phyloP scores from a whole-genome alignment of 2,888 invertebrate species.

The Thera obeliscata region DNA sequence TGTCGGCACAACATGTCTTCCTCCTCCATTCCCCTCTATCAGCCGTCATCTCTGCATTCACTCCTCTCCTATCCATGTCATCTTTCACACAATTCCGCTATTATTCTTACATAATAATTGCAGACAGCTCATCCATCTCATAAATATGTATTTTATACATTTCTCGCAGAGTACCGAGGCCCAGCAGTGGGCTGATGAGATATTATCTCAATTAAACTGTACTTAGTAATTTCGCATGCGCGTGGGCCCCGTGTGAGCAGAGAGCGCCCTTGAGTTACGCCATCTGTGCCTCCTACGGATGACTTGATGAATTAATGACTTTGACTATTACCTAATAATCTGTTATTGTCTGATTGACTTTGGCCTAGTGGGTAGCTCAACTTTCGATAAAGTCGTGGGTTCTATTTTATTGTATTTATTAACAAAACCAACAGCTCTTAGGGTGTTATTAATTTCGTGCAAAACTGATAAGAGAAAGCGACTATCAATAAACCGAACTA shows the following conservation, averaged over 20 bases:
- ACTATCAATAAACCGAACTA: too few relatives aligned
- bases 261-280: constrained; percentile 14
- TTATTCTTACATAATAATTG: too few relatives aligned
- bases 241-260: constrained; percentile 20
- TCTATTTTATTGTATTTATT: not conserved
- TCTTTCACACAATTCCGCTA: too few relatives aligned
- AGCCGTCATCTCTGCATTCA: too few relatives aligned
- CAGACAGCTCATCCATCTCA: too few relatives aligned
- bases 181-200: constrained; percentile 6
- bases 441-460: too few relatives aligned
- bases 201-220: constrained; percentile 19
- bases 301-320: constrained; percentile 17
- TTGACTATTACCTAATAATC: constrained; percentile 10
- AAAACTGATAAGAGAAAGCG: too few relatives aligned
- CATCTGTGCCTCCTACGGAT: constrained; percentile 24
- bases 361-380: not conserved
- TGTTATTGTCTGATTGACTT: not conserved
- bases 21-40: too few relatives aligned
- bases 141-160: too few relatives aligned
- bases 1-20: too few relatives aligned
- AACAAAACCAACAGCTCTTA: not conserved
- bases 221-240: constrained; percentile 10
- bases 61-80: too few relatives aligned
- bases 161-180: not conserved
- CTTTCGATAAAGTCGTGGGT: not conserved